Evolutionary conservation across 2,797 vertebrate species (phyloP), one percentile per base, ranked within the genome.

Genomic region (Octomys mimax): DNA sequence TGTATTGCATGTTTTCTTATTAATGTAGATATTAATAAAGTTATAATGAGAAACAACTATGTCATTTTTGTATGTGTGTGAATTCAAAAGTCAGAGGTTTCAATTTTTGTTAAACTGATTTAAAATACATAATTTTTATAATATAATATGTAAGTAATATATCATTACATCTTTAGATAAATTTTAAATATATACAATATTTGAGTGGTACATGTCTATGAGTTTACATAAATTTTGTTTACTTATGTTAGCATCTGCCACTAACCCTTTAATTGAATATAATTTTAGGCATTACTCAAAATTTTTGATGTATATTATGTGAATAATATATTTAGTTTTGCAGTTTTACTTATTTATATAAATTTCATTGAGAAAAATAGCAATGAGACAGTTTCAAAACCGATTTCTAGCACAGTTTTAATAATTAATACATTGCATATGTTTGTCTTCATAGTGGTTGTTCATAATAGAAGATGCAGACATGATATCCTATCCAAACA

Each of bases 1-100:
- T 98, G 97, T 98, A 98, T 96, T 98, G 98, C 98, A 98, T 98
- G 98, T 96, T 98, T 98, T 98, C 97, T 98, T 98, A 98, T 97
- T 98, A 98, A 98, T 94, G 98, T 97, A 95, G 87, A 97, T 98
- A 98, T 98, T 98, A 99, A 99, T 99, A 99, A 98, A 99, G 92
- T 98, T 98, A 94, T 98, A 95, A 96, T 98, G 98, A 97, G 8
- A 98, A 98, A 90, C 62, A 62, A 97, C 86, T 61, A 5, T 88
- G 86, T 59, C 57, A 36, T 94, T 87, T 81, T 86, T 84, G 54
- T 92, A 26, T 54, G n/a, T 87, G 79, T 77, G 2, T 70, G 64
- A 66, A 79, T 89, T 75, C 14, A 91, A 95, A 75, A 91, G 0
- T 46, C 46, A 57, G 92, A 59, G 1, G 18, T 70, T 89, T 90